Conservation (phyloP, 2,113 vertebrate genomes). For the Tonatia bakeri region DNA sequence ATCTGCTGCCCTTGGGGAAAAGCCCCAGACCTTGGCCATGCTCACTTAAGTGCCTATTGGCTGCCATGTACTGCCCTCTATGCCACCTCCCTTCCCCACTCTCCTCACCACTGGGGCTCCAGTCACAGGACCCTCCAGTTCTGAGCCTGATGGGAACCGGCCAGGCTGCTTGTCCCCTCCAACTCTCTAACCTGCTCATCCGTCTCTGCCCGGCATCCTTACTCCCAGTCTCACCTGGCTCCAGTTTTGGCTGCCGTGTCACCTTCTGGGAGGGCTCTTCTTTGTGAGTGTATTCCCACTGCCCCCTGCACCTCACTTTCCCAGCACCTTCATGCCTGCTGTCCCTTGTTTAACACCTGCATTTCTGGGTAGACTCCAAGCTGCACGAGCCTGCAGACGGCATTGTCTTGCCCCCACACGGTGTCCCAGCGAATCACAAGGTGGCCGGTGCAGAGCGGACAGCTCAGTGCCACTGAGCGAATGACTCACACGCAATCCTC, state of each 20-base stretch:
- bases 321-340: neutral
- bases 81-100: neutral
- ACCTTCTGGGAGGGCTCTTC: neutral
- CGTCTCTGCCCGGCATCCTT: neutral
- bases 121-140: neutral
- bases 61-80: accelerated
- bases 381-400: accelerated
- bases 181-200: neutral
- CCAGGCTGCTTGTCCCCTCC: neutral
- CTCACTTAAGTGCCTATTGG: accelerated
- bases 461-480: neutral
- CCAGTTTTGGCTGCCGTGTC: neutral
- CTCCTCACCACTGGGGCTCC: neutral
- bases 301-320: neutral
- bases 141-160: neutral
- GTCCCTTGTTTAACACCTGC: neutral
- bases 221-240: neutral
- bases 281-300: neutral
- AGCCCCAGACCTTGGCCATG: neutral
- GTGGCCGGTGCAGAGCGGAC: neutral
- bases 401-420: accelerated
- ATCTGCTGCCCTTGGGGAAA: neutral
- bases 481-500: neutral
- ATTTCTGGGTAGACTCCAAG: neutral
- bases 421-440: accelerated